Evolutionary conservation across 2,113 vertebrate species (phyloP).

Genomic region (Hyla sarda): DNA sequence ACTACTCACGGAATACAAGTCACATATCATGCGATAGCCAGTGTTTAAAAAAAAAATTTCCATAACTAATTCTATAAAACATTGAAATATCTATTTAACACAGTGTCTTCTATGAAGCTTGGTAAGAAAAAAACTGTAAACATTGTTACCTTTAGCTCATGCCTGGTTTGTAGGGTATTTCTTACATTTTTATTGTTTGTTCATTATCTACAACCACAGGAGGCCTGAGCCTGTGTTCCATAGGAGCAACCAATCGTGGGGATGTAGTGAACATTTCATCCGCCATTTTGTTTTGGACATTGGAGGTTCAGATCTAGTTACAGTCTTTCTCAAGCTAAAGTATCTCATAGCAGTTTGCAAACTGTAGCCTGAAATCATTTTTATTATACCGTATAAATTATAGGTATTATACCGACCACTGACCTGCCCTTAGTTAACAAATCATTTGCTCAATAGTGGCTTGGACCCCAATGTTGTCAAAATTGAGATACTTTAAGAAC

Average conservation of each 20-base stretch:
- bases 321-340: slow-evolving; percentile 23
- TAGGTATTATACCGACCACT: background rate
- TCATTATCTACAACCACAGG: slow-evolving; percentile 71
- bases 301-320: slow-evolving; percentile 12
- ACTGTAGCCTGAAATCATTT: slow-evolving; percentile 22
- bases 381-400: slow-evolving; percentile 13
- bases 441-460: background rate
- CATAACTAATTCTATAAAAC: slow-evolving; percentile 83
- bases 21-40: slow-evolving; percentile 91
- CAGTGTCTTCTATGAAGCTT: slow-evolving; percentile 81
- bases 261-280: slow-evolving; percentile 45
- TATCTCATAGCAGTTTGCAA: background rate
- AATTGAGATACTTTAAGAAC: slow-evolving; percentile 85
- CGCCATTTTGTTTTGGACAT: slow-evolving; percentile 27
- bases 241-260: slow-evolving; percentile 55
- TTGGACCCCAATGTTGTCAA: slow-evolving; percentile 65
- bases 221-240: slow-evolving; percentile 71
- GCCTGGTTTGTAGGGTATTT: slow-evolving; percentile 69
- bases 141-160: slow-evolving; percentile 82
- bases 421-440: slow-evolving; percentile 18
- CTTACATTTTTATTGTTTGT: slow-evolving; percentile 62
- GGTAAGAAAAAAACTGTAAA: slow-evolving; percentile 86
- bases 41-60: slow-evolving; percentile 80
- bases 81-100: slow-evolving; percentile 89
- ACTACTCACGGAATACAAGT: slow-evolving; percentile 89